A percentile compares a stretch with the other conserved stretches of the same genome.
phyloP scores from a whole-genome alignment of 2,888 invertebrate genomes.

The Harpagoxenus sublaevis region DNA sequence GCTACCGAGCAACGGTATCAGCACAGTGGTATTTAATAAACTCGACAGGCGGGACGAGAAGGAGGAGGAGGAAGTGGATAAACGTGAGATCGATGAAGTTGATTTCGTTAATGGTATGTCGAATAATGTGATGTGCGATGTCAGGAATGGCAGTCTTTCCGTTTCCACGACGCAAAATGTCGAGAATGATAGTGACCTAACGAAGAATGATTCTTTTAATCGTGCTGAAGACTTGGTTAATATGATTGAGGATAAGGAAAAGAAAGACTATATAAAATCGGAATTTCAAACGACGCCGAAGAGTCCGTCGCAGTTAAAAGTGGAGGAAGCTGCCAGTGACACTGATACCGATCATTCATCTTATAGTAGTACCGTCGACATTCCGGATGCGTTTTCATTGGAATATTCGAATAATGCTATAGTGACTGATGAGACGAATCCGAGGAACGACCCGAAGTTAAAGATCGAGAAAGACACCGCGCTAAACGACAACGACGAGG shows the following conservation, averaged over 20 bases:
- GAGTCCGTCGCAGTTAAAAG: not conserved
- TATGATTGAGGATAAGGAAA: slow-evolving; percentile 16
- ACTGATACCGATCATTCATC: slow-evolving; percentile 70
- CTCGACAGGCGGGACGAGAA: slow-evolving; percentile 25
- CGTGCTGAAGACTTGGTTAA: slow-evolving; percentile 35
- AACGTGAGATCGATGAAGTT: slow-evolving; percentile 51
- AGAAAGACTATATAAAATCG: not conserved
- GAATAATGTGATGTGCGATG: slow-evolving; percentile 34
- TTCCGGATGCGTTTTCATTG: slow-evolving; percentile 69
- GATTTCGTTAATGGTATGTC: slow-evolving; percentile 62
- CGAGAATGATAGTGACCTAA: slow-evolving; percentile 25
- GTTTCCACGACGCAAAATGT: slow-evolving; percentile 5
- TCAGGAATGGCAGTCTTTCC: not conserved
- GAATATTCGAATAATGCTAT: slow-evolving; percentile 69
- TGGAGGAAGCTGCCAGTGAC: slow-evolving; percentile 56
- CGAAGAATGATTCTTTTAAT: slow-evolving; percentile 54
- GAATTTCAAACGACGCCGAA: not conserved
- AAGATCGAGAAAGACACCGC: slow-evolving; percentile 64
- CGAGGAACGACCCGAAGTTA: slow-evolving; percentile 72
- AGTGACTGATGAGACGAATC: slow-evolving; percentile 37
- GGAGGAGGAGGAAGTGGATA: slow-evolving; percentile 33
- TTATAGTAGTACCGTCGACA: slow-evolving; percentile 72
- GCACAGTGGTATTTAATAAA: not conserved
- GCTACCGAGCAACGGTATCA: slow-evolving; percentile 58
- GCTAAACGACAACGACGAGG: slow-evolving; percentile 59